phyloP scores from a whole-genome alignment of 2,797 vertebrate species.

The Anisognathus igniventris region DNA sequence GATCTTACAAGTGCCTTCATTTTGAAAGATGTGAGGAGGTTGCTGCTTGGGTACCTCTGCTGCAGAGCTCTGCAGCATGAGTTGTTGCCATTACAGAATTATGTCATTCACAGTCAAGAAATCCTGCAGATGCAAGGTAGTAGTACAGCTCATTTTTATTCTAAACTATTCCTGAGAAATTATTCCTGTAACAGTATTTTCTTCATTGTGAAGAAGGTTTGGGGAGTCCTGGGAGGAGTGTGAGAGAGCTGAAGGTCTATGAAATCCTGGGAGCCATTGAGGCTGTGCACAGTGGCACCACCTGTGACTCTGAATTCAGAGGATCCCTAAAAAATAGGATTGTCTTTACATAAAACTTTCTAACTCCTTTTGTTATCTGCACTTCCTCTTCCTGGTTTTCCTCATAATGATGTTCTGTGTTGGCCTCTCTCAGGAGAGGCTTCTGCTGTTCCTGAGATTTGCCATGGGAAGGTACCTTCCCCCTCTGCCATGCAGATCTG shows the following conservation, averaged over 20 bases:
- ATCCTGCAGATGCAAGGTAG: background rate
- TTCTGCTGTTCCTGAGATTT: background rate
- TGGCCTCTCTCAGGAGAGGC: background rate
- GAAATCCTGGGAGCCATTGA: background rate
- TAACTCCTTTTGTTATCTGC: background rate
- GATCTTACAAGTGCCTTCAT: background rate
- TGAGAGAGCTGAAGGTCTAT: background rate
- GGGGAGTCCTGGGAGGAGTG: background rate
- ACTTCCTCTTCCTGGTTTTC: background rate
- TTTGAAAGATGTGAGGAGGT: background rate
- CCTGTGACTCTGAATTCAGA: background rate
- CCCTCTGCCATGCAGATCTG: background rate
- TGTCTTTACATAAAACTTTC: background rate
- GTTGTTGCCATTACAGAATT: background rate
- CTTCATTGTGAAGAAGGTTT: background rate
- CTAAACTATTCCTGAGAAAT: background rate
- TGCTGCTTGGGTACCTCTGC: background rate
- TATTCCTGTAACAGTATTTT: background rate
- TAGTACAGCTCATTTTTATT: background rate
- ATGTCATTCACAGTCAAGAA: background rate
- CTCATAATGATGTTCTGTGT: background rate
- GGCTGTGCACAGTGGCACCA: background rate
- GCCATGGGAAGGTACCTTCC: background rate
- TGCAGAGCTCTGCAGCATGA: accelerated
- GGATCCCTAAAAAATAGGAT: background rate